Percentiles rank a stretch among this genome's conserved stretches.
These are phyloP conservation scores for Halictus rubicundus DNA, from an alignment of 1,140 invertebrate species.

Conservation along the genomic window DNA sequence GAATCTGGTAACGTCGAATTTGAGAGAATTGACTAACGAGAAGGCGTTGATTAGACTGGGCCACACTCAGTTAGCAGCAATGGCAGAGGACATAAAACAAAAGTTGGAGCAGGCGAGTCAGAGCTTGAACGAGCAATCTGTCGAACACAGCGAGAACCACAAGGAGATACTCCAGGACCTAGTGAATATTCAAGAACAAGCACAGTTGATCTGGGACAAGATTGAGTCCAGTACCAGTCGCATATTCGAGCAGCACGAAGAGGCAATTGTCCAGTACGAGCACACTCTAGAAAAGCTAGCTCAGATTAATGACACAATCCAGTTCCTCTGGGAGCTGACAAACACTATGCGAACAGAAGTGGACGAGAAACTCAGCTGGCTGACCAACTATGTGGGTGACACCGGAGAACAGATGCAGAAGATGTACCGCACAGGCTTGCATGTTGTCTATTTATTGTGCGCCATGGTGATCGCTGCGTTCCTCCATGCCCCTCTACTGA, in stretches of 20 bases:
- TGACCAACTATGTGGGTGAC: conserved; percentile 81
- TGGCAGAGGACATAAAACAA: conserved; percentile 82
- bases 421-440: conserved; percentile 66
- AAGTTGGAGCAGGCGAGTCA: conserved; percentile 82
- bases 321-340: conserved; percentile 81
- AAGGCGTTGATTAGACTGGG: conserved; percentile 83
- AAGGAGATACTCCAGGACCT: conserved; percentile 82
- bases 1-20: conserved; percentile 81
- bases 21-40: conserved; percentile 82
- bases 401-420: conserved; percentile 76
- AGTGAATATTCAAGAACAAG: conserved; percentile 81
- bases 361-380: conserved; percentile 82
- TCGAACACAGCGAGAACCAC: conserved; percentile 80
- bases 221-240: conserved; percentile 79
- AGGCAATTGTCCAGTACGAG: conserved; percentile 81
- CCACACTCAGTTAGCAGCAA: conserved; percentile 81
- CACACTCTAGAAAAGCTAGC: conserved; percentile 82
- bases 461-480: conserved; percentile 77
- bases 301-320: conserved; percentile 84
- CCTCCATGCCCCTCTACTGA: conserved; percentile 73
- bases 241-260: conserved; percentile 81
- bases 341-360: conserved; percentile 79
- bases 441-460: conserved; percentile 71
- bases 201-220: conserved; percentile 81
- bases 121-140: conserved; percentile 79